Evolutionary conservation across 2,797 vertebrate genomes (phyloP).

Genomic region (Chaetodon trifasciatus): DNA sequence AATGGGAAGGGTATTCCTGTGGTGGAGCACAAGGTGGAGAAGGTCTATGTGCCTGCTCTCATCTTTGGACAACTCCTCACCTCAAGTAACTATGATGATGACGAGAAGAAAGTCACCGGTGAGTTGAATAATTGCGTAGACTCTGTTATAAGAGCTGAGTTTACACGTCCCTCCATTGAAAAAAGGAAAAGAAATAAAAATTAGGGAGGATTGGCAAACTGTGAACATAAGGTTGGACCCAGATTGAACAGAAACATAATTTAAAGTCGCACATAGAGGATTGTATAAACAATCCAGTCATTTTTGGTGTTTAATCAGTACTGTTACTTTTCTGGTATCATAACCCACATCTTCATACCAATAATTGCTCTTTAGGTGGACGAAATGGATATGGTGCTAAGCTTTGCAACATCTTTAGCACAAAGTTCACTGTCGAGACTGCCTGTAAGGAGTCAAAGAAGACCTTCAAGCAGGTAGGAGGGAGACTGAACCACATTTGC

Average conservation of each 20-base stretch:
- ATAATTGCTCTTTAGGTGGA: slow-evolving; percentile 87
- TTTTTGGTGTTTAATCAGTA: not conserved
- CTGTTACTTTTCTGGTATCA: not conserved
- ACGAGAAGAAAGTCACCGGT: slow-evolving; percentile 99
- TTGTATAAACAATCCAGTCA: not conserved
- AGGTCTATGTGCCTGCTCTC: slow-evolving; percentile 95
- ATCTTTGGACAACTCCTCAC: slow-evolving; percentile 99
- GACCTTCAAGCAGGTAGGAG: slow-evolving; percentile 92
- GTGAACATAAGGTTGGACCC: not conserved
- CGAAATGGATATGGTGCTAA: slow-evolving; percentile 99
- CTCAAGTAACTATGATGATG: slow-evolving; percentile 98
- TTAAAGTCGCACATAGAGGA: not conserved
- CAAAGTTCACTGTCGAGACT: slow-evolving; percentile 97
- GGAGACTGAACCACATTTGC: fast-evolving
- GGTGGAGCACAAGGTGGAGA: slow-evolving; percentile 98
- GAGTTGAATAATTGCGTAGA: slow-evolving; percentile 32
- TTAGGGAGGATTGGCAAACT: not conserved
- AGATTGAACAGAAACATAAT: not conserved
- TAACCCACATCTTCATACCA: not conserved
- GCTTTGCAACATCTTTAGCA: slow-evolving; percentile 99
- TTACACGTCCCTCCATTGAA: not conserved
- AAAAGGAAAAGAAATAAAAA: not conserved
- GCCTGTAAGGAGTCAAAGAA: slow-evolving; percentile 92
- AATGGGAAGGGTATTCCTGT: slow-evolving; percentile 98
- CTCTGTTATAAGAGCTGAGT: not conserved